Evolutionary conservation across 2,888 invertebrate species (phyloP), one percentile per base, ranked within the genome.

Genomic region (Cryptus armator): DNA sequence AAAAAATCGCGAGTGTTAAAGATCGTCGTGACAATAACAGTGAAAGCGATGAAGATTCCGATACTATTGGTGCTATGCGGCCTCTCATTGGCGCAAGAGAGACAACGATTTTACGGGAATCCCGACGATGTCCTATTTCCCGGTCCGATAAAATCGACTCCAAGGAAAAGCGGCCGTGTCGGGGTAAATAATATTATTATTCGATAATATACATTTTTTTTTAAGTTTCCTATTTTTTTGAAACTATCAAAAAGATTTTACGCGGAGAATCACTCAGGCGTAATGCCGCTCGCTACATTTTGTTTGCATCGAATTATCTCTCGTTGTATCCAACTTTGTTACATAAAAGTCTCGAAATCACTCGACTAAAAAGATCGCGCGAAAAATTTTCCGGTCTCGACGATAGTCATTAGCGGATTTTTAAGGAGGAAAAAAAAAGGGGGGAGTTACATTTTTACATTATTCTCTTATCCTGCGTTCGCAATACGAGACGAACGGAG

Each of bases 61-160:
- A 12, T 86, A 4, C n/a, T 87, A 12, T 32, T 77, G 48, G 59
- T 86, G 2, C 14, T 87, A 32, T 88, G 81, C 67, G 66, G 80
- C 78, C 12, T 86, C 44, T 81, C 82, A n/a, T 6, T 68, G 53
- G 83, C 86, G 1, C 88, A 87, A n/a, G 74, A n/a, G 9, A 51
- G 48, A 19, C 48, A 29, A 43, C 67, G 79, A 16, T 62, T 70
- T 44, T 64, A 79, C 32, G 79, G 74, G 43, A 72, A 89, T 79
- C 71, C 81, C 7, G 89, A 87, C 67, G 84, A 67, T 12, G 56
- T 91, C 5, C 9, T 88, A 9, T 91, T 88, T 66, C 90, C 90
- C 2, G 90, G 86, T 53, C 85, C 86, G 4, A 24, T 75, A 19
- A 64, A 53, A 29, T 32, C 24, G 32, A 12, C 14, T 32, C 76